These are phyloP conservation scores for Littorina saxatilis DNA, from an alignment of 1,140 invertebrate species.

Conservation along the genomic window DNA sequence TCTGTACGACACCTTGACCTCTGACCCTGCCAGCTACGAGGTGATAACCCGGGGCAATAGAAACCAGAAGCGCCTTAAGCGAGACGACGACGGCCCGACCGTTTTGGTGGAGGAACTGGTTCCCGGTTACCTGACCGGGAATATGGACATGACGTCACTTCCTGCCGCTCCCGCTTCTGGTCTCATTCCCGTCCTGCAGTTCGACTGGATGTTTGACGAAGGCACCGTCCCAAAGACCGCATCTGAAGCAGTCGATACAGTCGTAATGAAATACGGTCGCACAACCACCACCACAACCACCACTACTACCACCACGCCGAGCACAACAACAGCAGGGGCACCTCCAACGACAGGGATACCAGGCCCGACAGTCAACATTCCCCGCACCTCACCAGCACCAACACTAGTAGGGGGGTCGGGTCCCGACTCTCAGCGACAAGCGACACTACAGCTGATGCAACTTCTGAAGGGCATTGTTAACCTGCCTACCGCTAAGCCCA, in stretches of 20 bases:
- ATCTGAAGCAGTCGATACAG: constrained; percentile 18
- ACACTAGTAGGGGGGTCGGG: background rate
- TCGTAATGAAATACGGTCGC: constrained; percentile 3
- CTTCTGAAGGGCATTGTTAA: background rate
- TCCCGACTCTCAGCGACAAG: no score
- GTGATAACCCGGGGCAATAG: constrained; percentile 1
- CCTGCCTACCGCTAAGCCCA: background rate
- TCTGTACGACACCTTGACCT: constrained; percentile 28
- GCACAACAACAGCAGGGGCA: background rate
- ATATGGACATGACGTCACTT: constrained; percentile 23
- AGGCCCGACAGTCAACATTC: background rate
- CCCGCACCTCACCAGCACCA: background rate
- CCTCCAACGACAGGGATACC: background rate
- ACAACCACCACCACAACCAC: constrained; percentile 11
- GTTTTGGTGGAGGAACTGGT: constrained; percentile 26
- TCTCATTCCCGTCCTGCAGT: constrained; percentile 29
- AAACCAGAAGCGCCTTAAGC: background rate
- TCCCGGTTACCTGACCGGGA: constrained; percentile 23
- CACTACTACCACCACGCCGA: background rate
- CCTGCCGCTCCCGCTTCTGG: background rate
- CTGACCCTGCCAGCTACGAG: constrained; percentile 26
- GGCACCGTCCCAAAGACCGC: constrained; percentile 11
- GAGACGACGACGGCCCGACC: constrained; percentile 31
- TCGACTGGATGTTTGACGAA: constrained; percentile 31
- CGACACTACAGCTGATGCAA: background rate